Percentiles rank a stretch among this genome's conserved stretches.
Evolutionary conservation across 2,888 invertebrate genomes (phyloP).

Genomic region (Congeria kusceri): DNA sequence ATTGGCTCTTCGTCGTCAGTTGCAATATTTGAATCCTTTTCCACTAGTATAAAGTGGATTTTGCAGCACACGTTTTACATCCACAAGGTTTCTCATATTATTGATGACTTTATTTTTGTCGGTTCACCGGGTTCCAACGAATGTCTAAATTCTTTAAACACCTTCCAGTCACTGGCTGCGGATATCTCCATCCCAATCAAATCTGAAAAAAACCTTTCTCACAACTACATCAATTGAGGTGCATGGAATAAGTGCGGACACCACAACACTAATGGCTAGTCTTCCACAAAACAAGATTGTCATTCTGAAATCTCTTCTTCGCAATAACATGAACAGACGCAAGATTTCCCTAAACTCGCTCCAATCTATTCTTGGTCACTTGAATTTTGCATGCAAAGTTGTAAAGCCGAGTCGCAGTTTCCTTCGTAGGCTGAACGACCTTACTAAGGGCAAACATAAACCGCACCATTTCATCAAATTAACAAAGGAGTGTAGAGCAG

Average conservation of each 20-base stretch:
- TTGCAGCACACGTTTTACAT: conserved; percentile 17
- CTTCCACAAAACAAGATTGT: conserved; percentile 30
- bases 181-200: conserved; percentile 27
- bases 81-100: conserved; percentile 20
- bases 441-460: too few species aligned
- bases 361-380: conserved; percentile 29
- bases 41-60: conserved; percentile 46
- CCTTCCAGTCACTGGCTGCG: neutral
- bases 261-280: neutral
- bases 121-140: neutral
- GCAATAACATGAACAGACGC: neutral
- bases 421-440: too few species aligned
- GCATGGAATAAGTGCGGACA: conserved; percentile 32
- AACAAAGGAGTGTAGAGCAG: too few species aligned
- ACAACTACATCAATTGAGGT: conserved; percentile 13
- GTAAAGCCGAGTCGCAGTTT: conserved; percentile 13
- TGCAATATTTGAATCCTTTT: conserved; percentile 47
- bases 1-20: conserved; percentile 46
- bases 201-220: conserved; percentile 17
- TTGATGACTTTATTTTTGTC: conserved; percentile 39
- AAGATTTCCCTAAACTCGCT: conserved; percentile 16
- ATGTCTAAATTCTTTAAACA: neutral
- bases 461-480: too few species aligned
- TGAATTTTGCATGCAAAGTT: conserved; percentile 45
- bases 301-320: neutral